These are phyloP conservation scores for Scarus forsteni DNA, from an alignment of 2,797 vertebrate species.

Conservation along the genomic window DNA sequence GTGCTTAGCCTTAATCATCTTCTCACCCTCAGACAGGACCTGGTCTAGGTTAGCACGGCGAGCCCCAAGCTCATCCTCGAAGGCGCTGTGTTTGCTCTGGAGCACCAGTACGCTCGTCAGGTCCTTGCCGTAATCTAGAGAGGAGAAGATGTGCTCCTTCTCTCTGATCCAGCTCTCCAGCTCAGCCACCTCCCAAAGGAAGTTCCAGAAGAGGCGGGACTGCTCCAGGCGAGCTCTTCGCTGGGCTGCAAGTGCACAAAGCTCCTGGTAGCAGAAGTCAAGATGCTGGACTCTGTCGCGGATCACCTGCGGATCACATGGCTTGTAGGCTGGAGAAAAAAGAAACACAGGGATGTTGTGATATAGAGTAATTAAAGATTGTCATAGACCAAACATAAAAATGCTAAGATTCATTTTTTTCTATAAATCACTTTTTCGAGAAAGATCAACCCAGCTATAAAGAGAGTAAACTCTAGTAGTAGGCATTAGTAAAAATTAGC, in stretches of 20 bases:
- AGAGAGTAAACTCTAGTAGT: no score
- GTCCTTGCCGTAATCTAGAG: slow-evolving; percentile 95
- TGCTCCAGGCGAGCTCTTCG: slow-evolving; percentile 90
- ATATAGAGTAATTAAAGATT: no score
- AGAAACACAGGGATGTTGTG: neutral
- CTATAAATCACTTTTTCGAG: no score
- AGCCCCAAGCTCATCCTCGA: slow-evolving; percentile 93
- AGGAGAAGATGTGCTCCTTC: slow-evolving; percentile 95
- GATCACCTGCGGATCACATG: slow-evolving; percentile 97
- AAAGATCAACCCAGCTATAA: no score
- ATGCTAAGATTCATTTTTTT: no score
- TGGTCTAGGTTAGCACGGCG: slow-evolving; percentile 85
- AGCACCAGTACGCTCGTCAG: slow-evolving; percentile 92
- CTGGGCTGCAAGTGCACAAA: slow-evolving; percentile 87
- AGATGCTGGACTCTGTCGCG: slow-evolving; percentile 91
- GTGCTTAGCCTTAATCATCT: slow-evolving; percentile 87
- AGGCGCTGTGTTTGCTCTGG: slow-evolving; percentile 93
- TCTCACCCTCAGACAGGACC: slow-evolving; percentile 85
- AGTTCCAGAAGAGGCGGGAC: slow-evolving; percentile 93
- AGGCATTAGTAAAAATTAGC: no score
- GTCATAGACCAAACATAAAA: no score
- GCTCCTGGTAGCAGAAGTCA: slow-evolving; percentile 90
- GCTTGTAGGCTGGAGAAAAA: slow-evolving; percentile 89
- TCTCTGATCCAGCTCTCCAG: slow-evolving; percentile 96
- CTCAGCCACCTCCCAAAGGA: slow-evolving; percentile 95